These are phyloP conservation scores for Craniophora ligustri DNA, from an alignment of 2,888 invertebrate genomes.

Conservation along the genomic window DNA sequence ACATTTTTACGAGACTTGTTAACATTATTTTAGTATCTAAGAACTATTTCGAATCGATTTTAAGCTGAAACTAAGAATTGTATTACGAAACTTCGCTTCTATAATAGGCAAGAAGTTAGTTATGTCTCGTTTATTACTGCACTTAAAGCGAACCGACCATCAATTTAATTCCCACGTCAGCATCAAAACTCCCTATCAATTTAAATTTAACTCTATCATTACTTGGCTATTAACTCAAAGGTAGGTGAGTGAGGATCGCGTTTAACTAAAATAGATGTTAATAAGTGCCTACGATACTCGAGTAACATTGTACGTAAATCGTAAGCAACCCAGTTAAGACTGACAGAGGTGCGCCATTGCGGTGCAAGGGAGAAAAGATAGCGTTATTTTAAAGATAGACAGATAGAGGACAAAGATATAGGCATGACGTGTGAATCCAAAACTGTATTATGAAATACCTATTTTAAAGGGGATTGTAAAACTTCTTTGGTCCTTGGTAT, in stretches of 20 bases:
- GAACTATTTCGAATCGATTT: no score
- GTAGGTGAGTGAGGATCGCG: constrained; percentile 43
- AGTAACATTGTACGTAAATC: constrained; percentile 75
- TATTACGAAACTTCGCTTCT: not conserved
- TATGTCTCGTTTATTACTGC: constrained; percentile 8
- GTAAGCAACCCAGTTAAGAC: constrained; percentile 79
- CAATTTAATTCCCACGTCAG: constrained; percentile 36
- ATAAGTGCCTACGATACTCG: constrained; percentile 67
- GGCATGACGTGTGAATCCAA: no score
- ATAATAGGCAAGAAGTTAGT: not conserved
- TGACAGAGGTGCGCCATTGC: constrained; percentile 58
- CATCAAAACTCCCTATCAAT: constrained; percentile 19
- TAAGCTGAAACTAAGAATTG: not conserved
- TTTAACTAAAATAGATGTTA: constrained; percentile 62
- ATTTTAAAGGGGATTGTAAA: no score
- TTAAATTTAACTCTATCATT: constrained; percentile 32
- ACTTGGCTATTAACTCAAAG: constrained; percentile 44
- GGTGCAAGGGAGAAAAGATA: constrained; percentile 11
- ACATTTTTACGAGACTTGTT: no score
- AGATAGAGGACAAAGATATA: no score
- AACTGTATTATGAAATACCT: no score
- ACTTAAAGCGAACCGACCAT: constrained; percentile 15
- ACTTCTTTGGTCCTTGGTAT: no score
- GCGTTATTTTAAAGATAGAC: constrained; percentile 2
- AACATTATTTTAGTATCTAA: no score